Conservation (phyloP, 2,888 invertebrate species). For the Chaitophorus viminalis region DNA sequence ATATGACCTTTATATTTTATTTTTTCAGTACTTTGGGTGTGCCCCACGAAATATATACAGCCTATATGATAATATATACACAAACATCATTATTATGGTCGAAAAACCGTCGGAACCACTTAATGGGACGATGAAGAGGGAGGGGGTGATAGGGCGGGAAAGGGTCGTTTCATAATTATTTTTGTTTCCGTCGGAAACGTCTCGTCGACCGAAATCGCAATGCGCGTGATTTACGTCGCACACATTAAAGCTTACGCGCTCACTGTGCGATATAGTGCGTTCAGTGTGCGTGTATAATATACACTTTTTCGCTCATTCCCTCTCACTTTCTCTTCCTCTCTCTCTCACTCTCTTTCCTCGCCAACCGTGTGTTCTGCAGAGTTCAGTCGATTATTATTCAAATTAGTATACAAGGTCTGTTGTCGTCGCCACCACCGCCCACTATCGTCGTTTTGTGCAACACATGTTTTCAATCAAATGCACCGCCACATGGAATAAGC, state of each 20-base stretch:
- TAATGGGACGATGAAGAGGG: neutral
- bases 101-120: neutral
- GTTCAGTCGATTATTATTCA: neutral
- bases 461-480: conserved; percentile 17
- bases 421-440: neutral
- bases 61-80: neutral
- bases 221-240: neutral
- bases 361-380: neutral
- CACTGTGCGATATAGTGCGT: neutral
- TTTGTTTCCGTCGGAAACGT: neutral
- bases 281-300: neutral
- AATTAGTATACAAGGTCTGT: conserved; percentile 22
- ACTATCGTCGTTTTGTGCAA: neutral
- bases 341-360: neutral
- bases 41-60: neutral
- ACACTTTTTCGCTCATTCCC: neutral
- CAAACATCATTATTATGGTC: neutral
- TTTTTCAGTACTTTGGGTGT: neutral
- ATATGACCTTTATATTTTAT: neutral
- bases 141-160: no score
- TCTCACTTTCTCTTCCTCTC: neutral
- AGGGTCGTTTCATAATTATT: neutral
- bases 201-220: neutral
- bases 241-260: neutral
- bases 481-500: neutral